A percentile compares a stretch with the other conserved stretches of the same genome.
Conservation (phyloP, 2,797 vertebrate species). For the Crenichthys baileyi region DNA sequence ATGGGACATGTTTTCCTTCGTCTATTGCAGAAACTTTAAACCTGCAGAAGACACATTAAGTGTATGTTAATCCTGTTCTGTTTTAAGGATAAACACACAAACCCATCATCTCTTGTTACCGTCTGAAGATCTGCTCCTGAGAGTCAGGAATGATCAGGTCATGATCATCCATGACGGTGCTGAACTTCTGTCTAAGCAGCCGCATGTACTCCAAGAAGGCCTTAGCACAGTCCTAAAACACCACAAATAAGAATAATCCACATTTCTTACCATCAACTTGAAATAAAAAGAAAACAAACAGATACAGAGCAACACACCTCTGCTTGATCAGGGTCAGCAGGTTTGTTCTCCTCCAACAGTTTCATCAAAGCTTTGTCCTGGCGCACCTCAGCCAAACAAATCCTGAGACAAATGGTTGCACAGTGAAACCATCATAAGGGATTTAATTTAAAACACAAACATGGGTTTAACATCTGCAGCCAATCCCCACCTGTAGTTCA, state of each 20-base stretch:
- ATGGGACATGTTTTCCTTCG: conserved; percentile 61
- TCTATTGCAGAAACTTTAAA: conserved; percentile 89
- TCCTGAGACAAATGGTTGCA: conserved; percentile 72
- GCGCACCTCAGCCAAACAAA: conserved; percentile 94
- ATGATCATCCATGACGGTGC: conserved; percentile 74
- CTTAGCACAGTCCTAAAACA: conserved; percentile 85
- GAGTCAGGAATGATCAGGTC: conserved; percentile 86
- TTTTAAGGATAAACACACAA: neutral
- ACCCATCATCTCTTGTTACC: conserved; percentile 68
- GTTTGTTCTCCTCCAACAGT: conserved; percentile 84
- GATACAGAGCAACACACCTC: conserved; percentile 76
- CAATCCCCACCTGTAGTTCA: conserved; percentile 88
- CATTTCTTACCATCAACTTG: too few species aligned
- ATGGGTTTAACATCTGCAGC: neutral
- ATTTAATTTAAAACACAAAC: neutral
- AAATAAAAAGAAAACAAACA: fast-evolving
- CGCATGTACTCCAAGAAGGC: conserved; percentile 89
- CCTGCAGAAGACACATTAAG: conserved; percentile 67
- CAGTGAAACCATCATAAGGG: neutral
- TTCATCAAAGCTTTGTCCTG: conserved; percentile 89
- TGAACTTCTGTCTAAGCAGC: conserved; percentile 91
- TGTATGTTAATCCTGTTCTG: neutral
- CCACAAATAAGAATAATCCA: neutral
- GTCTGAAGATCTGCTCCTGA: conserved; percentile 86
- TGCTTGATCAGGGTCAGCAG: conserved; percentile 82